phyloP scores from a whole-genome alignment of 1,140 invertebrate species.

The Drosophila subobscura region DNA sequence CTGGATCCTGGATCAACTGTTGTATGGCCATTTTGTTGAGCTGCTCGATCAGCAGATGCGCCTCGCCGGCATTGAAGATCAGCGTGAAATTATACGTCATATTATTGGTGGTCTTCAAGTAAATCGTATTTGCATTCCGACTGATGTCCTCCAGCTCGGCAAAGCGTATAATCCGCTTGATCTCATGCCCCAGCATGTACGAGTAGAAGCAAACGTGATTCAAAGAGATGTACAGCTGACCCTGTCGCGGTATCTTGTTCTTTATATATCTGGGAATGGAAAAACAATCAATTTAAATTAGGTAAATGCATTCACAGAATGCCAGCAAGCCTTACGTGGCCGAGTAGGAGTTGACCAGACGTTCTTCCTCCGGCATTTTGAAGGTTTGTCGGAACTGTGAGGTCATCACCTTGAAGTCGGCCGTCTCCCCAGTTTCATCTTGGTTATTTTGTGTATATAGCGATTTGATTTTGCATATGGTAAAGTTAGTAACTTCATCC shows the following conservation, averaged over 20 bases:
- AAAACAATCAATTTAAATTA: not conserved
- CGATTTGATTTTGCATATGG: conserved; percentile 97
- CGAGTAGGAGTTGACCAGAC: conserved; percentile 96
- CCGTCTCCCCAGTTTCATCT: conserved; percentile 73
- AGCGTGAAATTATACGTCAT: conserved; percentile 84
- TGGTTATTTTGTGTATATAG: conserved; percentile 76
- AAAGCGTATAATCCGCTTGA: conserved; percentile 91
- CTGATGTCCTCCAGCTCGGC: conserved; percentile 76
- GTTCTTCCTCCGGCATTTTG: conserved; percentile 96
- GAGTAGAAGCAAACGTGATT: conserved; percentile 98
- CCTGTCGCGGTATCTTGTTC: conserved; percentile 95
- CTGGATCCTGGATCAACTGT: conserved; percentile 85
- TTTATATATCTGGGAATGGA: conserved; percentile 93
- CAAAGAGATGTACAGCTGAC: conserved; percentile 97
- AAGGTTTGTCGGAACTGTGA: conserved; percentile 95
- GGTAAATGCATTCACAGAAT: not conserved
- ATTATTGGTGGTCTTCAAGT: conserved; percentile 79
- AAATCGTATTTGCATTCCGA: conserved; percentile 68
- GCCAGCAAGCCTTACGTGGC: conserved; percentile 89
- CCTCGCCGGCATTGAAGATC: conserved; percentile 94
- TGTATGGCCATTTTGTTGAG: conserved; percentile 98
- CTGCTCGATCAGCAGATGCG: conserved; percentile 96
- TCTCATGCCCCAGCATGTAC: conserved; percentile 95
- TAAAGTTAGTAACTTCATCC: conserved; percentile 97
- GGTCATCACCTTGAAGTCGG: conserved; percentile 76